phyloP scores from a whole-genome alignment of 2,113 vertebrate species.

The Rallus limicola region DNA sequence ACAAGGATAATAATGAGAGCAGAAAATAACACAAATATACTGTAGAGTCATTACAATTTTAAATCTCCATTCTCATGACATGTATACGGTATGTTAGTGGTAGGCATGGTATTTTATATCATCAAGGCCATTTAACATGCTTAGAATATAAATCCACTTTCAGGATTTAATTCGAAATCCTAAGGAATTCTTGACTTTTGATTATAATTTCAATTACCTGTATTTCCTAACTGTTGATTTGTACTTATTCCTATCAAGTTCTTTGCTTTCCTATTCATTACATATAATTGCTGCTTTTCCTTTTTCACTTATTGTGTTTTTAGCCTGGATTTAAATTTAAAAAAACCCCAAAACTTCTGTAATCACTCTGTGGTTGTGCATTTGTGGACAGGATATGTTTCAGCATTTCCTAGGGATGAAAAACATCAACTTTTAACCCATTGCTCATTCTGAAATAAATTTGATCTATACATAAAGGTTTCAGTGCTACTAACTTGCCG shows the following conservation, averaged over 20 bases:
- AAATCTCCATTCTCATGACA: not conserved
- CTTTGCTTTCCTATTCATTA: conserved; percentile 26
- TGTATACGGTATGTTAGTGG: not conserved
- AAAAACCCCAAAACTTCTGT: not conserved
- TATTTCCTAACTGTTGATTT: conserved; percentile 15
- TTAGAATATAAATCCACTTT: not conserved
- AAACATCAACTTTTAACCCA: not conserved
- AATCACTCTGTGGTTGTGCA: not conserved
- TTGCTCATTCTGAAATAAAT: not conserved
- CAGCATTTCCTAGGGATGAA: not conserved
- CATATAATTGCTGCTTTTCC: not conserved
- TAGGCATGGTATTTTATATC: not conserved
- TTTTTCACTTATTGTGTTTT: not conserved
- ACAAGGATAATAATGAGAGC: not conserved
- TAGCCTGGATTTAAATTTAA: not conserved
- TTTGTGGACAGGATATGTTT: not conserved
- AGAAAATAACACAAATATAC: not conserved
- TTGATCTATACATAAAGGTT: not conserved
- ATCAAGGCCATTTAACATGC: not conserved
- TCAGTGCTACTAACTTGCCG: not conserved
- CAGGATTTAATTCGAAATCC: not conserved
- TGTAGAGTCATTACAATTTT: not conserved
- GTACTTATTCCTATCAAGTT: not conserved
- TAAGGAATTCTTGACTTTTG: not conserved
- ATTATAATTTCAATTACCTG: conserved; percentile 37